Evolutionary conservation across 2,888 invertebrate species (phyloP).

Genomic region (Strigamia crassipes): DNA sequence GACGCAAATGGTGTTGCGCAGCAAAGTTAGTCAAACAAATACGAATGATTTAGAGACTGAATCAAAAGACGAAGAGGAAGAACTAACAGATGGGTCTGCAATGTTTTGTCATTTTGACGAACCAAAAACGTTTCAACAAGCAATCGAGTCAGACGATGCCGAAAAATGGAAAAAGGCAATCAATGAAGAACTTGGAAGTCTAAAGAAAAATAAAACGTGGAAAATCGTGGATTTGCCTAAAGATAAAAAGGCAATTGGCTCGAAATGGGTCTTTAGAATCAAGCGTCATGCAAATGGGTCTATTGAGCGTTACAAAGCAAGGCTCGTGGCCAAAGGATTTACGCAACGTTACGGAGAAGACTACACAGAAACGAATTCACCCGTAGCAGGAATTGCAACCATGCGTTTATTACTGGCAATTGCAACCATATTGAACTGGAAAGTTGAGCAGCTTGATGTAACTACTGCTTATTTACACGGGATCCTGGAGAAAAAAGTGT

Average conservation of each 20-base stretch:
- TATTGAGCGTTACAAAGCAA: neutral
- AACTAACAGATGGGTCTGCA: too few relatives aligned
- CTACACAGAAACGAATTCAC: neutral
- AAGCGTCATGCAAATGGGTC: neutral
- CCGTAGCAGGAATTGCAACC: neutral
- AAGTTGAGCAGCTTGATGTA: neutral
- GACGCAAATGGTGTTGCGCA: too few relatives aligned
- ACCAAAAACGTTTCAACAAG: too few relatives aligned
- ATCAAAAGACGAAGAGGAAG: too few relatives aligned
- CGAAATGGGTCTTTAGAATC: neutral
- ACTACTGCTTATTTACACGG: neutral
- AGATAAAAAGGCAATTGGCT: neutral
- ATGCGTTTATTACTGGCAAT: neutral
- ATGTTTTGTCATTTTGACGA: too few relatives aligned
- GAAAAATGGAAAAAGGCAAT: neutral
- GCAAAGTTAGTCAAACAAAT: too few relatives aligned
- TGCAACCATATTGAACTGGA: neutral
- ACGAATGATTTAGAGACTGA: too few relatives aligned
- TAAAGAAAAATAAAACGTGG: neutral
- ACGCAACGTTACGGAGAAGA: neutral
- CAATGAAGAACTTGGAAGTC: neutral
- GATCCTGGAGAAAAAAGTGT: neutral
- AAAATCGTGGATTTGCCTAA: neutral
- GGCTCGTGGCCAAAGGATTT: neutral
- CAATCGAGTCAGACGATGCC: neutral